Percentiles rank a stretch among this genome's conserved stretches.
Evolutionary conservation across 2,113 vertebrate species (phyloP).

Genomic region (Poecile atricapillus): DNA sequence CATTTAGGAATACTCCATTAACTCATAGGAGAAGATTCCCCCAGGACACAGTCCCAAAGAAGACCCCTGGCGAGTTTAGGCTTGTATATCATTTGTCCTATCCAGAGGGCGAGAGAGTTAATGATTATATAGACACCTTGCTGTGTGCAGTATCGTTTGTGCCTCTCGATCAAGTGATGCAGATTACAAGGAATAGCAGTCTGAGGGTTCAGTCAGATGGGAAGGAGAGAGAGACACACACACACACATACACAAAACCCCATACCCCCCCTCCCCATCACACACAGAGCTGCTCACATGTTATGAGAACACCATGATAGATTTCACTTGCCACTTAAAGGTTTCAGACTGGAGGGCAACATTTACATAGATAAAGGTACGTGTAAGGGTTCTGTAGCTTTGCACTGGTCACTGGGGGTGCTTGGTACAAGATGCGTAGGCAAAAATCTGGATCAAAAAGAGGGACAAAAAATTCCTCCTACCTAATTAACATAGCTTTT

Average conservation of each 20-base stretch:
- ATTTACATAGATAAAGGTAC: conserved; percentile 55
- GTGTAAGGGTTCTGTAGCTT: background rate
- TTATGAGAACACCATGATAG: conserved; percentile 40
- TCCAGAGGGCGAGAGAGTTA: conserved; percentile 66
- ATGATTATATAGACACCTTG: conserved; percentile 64
- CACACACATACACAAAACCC: background rate
- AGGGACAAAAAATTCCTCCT: conserved; percentile 48
- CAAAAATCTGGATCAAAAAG: conserved; percentile 50
- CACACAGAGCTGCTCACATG: conserved; percentile 11
- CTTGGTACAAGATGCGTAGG: background rate
- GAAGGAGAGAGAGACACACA: background rate
- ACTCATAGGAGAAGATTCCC: conserved; percentile 61
- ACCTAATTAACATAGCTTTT: conserved; percentile 72
- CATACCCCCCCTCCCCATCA: background rate
- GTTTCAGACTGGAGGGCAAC: conserved; percentile 39
- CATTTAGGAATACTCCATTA: conserved; percentile 61
- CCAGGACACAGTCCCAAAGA: conserved; percentile 59
- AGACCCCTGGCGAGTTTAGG: conserved; percentile 57
- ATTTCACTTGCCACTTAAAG: conserved; percentile 56
- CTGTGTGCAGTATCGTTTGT: conserved; percentile 49
- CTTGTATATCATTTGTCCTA: conserved; percentile 61
- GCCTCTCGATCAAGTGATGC: conserved; percentile 68
- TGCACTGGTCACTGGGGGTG: conserved; percentile 16
- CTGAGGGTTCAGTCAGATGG: conserved; percentile 42
- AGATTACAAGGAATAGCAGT: conserved; percentile 63